Base-by-base conservation (phyloP, 37 sponge, comb jelly and placozoan genomes). In the Chondrilla cf. caribensis region DNA sequence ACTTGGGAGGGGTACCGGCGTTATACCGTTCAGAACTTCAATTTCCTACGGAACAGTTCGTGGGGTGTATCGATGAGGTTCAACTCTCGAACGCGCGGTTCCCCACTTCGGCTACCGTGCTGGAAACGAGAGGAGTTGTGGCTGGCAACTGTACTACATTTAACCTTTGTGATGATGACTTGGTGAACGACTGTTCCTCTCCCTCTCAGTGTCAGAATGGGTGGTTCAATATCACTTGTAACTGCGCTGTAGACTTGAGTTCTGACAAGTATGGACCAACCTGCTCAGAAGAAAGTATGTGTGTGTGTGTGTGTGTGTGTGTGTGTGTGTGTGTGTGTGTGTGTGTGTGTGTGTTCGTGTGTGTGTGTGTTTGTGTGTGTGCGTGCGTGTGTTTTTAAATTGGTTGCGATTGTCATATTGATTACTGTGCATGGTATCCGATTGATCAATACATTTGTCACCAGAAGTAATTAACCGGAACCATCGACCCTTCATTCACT, bases 31-130 rank as follows among this genome's bases (percentile, higher is more conserved):
- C 76, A 19, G 18, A 43, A 43, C 41, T 73, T 40, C 18, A 18
- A 2, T 38, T 37, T 6, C 76, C 76, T 40, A n/a, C 42, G 2
- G 24, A 39, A 3, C 39, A 73, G 43, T 73, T 73, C 14, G 36
- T 73, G 14, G 76, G 76, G 2, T 73, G 76, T 25, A 73, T 73
- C 24, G 18, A 32, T 17, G 44, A 73, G 29, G 76, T 73, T 8
- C 3, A 37, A 21, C 18, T 73, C 24, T 73, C 76, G 43, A 40
- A 38, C 41, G 43, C 41, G 38, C 42, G 17, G 1, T 19, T 17
- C 3, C 38, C 41, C 40, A 25, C 21, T 19, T 42, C 76, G 29
- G 21, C 76, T 15, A 8, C 41, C 19, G 3, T 42, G 25, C 11
- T 42, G 41, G 76, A n/a, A 39, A 19, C 36, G 21, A 36, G 41